phyloP scores from a whole-genome alignment of 2,888 invertebrate species.

The Leptopterna dolabrata region DNA sequence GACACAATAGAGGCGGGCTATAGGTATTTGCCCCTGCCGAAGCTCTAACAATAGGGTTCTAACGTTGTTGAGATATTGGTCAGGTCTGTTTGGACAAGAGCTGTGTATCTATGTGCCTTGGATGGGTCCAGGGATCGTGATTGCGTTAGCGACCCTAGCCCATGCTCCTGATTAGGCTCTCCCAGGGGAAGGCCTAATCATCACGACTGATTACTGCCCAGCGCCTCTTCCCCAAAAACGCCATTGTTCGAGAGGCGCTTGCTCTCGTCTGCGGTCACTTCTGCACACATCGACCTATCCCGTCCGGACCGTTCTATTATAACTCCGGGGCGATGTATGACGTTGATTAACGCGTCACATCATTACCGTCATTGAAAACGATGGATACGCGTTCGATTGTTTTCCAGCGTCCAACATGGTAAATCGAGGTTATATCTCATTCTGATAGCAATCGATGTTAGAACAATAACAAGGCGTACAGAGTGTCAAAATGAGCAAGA shows the following conservation, averaged over 20 bases:
- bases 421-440: neutral
- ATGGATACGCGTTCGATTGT: neutral
- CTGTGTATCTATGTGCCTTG: constrained; percentile 50
- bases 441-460: neutral
- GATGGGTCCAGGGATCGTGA: constrained; percentile 30
- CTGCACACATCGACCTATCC: neutral
- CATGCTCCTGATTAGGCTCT: constrained; percentile 28
- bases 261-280: constrained; percentile 25
- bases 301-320: neutral
- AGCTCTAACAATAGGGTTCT: constrained; percentile 40
- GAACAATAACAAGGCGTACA: neutral
- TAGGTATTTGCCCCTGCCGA: constrained; percentile 49
- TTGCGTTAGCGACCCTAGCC: constrained; percentile 15
- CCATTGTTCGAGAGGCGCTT: neutral
- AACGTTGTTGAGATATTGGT: constrained; percentile 56
- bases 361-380: neutral
- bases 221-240: constrained; percentile 34
- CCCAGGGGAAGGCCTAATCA: constrained; percentile 29
- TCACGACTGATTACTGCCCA: constrained; percentile 47
- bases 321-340: neutral
- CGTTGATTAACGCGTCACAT: neutral
- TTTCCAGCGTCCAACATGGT: neutral
- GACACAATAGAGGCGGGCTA: constrained; percentile 39
- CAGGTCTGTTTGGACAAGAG: constrained; percentile 52
- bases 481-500: neutral